A percentile compares a stretch with the other conserved stretches of the same genome.
phyloP scores from a whole-genome alignment of 2,113 vertebrate species.

The Thermophis baileyi region DNA sequence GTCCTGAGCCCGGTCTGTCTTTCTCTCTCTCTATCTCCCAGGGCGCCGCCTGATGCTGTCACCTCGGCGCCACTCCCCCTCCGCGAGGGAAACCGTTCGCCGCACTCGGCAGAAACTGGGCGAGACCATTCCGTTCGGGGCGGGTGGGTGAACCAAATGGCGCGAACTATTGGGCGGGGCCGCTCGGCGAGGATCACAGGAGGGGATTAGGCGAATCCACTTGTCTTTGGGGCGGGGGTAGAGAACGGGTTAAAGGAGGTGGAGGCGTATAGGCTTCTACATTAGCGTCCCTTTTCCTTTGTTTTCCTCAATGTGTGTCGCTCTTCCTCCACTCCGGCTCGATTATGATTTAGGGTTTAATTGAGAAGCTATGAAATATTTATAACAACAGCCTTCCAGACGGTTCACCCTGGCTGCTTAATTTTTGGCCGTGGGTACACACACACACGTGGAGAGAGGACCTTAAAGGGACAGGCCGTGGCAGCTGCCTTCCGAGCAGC shows the following conservation, averaged over 20 bases:
- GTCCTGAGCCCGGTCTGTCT: background rate
- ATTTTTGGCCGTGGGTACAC: no score
- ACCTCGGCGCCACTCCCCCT: background rate
- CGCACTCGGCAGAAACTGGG: background rate
- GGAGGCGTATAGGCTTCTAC: background rate
- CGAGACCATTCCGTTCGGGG: background rate
- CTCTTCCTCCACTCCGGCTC: background rate
- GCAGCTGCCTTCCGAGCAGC: no score
- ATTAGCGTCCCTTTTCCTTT: background rate
- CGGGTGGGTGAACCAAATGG: background rate
- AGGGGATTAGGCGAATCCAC: conserved; percentile 3
- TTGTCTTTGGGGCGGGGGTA: background rate
- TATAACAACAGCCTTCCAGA: background rate
- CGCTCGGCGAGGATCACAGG: background rate
- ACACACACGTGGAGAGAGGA: no score
- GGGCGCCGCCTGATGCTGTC: conserved; percentile 22
- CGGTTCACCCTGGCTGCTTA: no score
- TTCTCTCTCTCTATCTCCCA: background rate
- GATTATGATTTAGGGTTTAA: background rate
- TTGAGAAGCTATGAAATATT: background rate
- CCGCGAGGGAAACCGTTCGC: background rate
- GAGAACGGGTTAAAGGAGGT: background rate
- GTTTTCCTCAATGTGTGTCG: background rate
- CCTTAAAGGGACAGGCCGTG: no score
- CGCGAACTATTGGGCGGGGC: background rate